Evolutionary conservation across 2,797 vertebrate species (phyloP).

Genomic region (Babyrousa celebensis): DNA sequence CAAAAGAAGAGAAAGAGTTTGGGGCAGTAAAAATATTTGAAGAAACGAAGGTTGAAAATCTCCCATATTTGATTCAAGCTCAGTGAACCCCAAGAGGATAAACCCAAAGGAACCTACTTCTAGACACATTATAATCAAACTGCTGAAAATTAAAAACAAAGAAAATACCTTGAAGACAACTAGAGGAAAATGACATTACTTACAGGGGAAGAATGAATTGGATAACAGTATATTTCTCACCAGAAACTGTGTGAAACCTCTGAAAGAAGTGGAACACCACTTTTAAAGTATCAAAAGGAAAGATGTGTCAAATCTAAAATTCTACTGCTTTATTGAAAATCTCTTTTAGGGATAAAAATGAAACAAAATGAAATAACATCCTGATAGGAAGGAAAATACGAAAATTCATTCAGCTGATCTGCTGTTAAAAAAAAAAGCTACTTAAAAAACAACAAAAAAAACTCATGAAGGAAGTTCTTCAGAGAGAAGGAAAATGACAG

Average conservation of each 20-base stretch:
- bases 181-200: slow-evolving; percentile 24
- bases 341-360: not conserved
- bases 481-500: not conserved
- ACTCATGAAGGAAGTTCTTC: not conserved
- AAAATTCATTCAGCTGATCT: not conserved
- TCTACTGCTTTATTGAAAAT: not conserved
- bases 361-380: not conserved
- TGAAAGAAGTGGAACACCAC: not conserved
- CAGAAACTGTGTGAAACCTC: not conserved
- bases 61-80: slow-evolving; percentile 30
- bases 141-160: slow-evolving; percentile 24
- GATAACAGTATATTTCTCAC: not conserved
- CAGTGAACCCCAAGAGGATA: slow-evolving; percentile 30
- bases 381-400: not conserved
- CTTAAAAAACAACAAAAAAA: not conserved
- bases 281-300: not conserved
- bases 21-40: not conserved
- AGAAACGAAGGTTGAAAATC: slow-evolving; percentile 45
- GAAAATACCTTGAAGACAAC: not conserved
- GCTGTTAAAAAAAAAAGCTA: not conserved
- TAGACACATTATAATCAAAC: not conserved
- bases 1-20: not conserved
- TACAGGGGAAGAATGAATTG: not conserved
- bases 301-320: not conserved
- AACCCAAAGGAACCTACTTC: slow-evolving; percentile 25